These are phyloP conservation scores for Lasiurus borealis DNA, from an alignment of 2,113 vertebrate species.

Conservation along the genomic window DNA sequence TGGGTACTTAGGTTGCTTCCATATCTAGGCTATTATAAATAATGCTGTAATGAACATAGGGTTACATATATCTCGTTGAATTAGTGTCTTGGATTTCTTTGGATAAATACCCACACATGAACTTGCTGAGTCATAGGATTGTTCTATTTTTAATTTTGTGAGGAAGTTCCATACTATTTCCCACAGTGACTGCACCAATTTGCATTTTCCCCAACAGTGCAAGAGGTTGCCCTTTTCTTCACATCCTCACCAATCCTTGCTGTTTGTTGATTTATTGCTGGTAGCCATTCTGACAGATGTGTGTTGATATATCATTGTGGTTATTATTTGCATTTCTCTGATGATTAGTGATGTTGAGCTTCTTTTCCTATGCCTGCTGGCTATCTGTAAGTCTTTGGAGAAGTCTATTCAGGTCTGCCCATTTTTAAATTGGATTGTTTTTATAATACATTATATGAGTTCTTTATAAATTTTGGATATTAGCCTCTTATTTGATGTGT, in stretches of 20 bases:
- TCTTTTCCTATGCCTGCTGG: not conserved
- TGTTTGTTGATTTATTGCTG: not conserved
- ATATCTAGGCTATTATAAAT: not conserved
- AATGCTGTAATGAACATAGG: not conserved
- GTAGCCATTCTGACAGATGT: not conserved
- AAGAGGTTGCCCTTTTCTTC: not conserved
- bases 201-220: not conserved
- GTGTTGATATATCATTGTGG: not conserved
- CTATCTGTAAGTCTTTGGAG: not conserved
- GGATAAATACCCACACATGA: not conserved
- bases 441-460: not conserved
- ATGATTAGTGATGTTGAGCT: not conserved
- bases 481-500: not conserved
- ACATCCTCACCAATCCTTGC: not conserved
- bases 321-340: not conserved
- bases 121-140: not conserved
- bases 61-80: not conserved
- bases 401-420: not conserved
- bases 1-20: not conserved
- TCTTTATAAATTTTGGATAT: not conserved
- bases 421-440: not conserved
- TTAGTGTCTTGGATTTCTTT: not conserved
- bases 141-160: not conserved
- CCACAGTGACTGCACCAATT: not conserved
- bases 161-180: not conserved